These are phyloP conservation scores for Pseudopodoces humilis DNA, from an alignment of 2,113 vertebrate genomes.

Conservation along the genomic window DNA sequence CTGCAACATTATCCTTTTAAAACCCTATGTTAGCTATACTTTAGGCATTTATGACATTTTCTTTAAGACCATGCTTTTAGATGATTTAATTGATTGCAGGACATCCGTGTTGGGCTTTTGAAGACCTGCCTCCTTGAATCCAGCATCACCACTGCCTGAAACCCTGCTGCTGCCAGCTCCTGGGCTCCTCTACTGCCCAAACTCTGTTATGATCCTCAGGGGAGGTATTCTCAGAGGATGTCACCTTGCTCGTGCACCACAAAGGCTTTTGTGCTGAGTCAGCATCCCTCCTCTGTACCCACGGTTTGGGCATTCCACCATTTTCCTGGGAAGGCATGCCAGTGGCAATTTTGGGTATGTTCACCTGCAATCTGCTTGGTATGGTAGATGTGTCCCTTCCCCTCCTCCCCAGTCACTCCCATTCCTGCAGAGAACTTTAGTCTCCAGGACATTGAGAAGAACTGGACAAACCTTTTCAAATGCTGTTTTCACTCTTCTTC, in stretches of 20 bases:
- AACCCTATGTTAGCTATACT: not conserved
- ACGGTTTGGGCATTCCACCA: fast-evolving
- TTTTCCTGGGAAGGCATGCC: not conserved
- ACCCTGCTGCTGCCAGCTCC: not conserved
- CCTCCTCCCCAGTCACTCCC: not conserved
- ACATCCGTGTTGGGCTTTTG: not conserved
- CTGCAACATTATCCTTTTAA: not conserved
- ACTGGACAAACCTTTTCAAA: not conserved
- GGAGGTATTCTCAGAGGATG: not conserved
- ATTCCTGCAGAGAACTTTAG: not conserved
- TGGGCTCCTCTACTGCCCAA: not conserved
- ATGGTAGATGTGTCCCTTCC: not conserved
- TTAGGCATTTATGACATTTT: not conserved
- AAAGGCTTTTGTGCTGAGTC: not conserved
- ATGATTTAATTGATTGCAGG: not conserved
- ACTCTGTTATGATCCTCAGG: fast-evolving
- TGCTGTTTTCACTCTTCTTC: not conserved
- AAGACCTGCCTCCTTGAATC: not conserved
- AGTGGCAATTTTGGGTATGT: not conserved
- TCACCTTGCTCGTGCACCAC: not conserved
- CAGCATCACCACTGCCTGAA: not conserved
- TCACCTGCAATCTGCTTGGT: not conserved
- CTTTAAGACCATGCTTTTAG: not conserved
- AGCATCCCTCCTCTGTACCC: not conserved
- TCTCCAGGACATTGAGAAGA: not conserved